These are phyloP conservation scores for Euura lappo DNA, from an alignment of 1,140 invertebrate genomes.

Conservation along the genomic window DNA sequence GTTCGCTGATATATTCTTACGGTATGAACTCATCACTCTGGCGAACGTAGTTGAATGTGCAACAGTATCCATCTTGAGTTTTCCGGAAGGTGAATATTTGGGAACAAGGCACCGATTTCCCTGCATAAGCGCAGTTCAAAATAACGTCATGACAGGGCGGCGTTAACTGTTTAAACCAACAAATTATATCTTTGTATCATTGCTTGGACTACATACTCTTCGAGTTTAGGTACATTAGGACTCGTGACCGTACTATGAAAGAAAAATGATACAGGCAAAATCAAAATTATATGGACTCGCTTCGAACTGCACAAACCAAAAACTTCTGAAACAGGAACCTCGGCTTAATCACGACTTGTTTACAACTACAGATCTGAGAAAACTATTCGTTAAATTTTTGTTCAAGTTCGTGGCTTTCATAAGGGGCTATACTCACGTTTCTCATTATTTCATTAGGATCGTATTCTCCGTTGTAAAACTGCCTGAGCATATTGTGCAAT, in stretches of 20 bases:
- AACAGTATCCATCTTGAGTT: slow-evolving; percentile 66
- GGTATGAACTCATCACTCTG: neutral
- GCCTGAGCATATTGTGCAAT: neutral
- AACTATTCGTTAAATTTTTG: no score
- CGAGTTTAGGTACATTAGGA: neutral
- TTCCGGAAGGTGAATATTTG: slow-evolving; percentile 56
- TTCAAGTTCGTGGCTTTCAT: no score
- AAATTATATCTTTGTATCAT: neutral
- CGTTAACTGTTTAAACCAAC: slow-evolving; percentile 51
- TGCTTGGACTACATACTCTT: neutral
- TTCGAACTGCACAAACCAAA: neutral
- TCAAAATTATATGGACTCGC: neutral
- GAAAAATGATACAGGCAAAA: neutral
- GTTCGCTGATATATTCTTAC: neutral
- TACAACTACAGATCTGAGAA: no score
- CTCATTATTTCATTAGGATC: neutral
- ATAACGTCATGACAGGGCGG: slow-evolving; percentile 61
- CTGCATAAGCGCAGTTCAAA: slow-evolving; percentile 56
- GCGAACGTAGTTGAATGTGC: slow-evolving; percentile 63
- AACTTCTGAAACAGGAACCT: neutral
- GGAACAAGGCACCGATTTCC: slow-evolving; percentile 49
- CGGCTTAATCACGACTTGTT: neutral
- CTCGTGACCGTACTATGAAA: neutral
- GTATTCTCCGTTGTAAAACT: neutral
- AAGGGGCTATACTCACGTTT: neutral